A percentile compares a stretch with the other conserved stretches of the same genome.
phyloP scores from a whole-genome alignment of 2,113 vertebrate species.

The Bufo gargarizans region DNA sequence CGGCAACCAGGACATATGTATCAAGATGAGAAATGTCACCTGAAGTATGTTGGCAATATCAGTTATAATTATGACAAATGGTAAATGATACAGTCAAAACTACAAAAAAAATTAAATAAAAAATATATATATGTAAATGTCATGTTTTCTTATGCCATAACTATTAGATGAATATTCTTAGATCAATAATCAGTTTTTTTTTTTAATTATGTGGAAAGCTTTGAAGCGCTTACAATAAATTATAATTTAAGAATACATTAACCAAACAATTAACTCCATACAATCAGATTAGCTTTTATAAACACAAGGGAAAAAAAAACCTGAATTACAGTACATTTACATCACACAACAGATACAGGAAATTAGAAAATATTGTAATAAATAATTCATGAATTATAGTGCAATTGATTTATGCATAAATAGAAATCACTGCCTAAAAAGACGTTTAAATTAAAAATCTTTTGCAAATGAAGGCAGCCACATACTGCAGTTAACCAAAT shows the following conservation, averaged over 20 bases:
- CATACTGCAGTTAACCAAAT: conserved; percentile 80
- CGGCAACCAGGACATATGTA: background rate
- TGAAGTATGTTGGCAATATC: conserved; percentile 16
- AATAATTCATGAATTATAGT: conserved; percentile 94
- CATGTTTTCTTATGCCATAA: background rate
- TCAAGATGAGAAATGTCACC: background rate
- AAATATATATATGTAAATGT: background rate
- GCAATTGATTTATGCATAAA: conserved; percentile 98
- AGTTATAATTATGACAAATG: background rate
- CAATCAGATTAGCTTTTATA: conserved; percentile 87
- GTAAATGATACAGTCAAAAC: conserved; percentile 71
- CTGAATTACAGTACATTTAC: conserved; percentile 91
- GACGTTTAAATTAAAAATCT: conserved; percentile 82
- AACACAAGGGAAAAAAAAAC: conserved; percentile 75
- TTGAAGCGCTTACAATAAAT: conserved; percentile 95
- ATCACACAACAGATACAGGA: conserved; percentile 88
- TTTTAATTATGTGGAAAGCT: conserved; percentile 88
- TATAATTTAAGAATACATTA: conserved; percentile 88
- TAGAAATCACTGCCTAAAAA: conserved; percentile 86
- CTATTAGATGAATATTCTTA: background rate
- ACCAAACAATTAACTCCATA: conserved; percentile 87
- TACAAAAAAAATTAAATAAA: conserved; percentile 52
- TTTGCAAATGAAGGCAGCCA: conserved; percentile 88
- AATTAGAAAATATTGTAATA: conserved; percentile 90
- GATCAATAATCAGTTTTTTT: conserved; percentile 61